A percentile compares a stretch with the other conserved stretches of the same genome.
Conservation (phyloP, 2,888 invertebrate genomes). For the Limnephilus rhombicus region DNA sequence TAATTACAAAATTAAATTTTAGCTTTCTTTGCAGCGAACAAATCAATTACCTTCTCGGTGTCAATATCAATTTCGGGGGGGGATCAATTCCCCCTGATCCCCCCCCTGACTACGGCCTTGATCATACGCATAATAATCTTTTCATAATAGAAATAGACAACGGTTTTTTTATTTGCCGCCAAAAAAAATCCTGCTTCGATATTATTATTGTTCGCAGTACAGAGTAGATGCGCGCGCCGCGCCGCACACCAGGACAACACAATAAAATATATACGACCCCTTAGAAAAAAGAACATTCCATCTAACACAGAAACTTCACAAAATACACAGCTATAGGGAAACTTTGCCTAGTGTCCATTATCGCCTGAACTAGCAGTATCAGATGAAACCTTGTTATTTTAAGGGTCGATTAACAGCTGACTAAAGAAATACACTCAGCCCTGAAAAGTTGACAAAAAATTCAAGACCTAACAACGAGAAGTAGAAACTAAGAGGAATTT, state of each 20-base stretch:
- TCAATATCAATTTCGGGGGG: too few relatives aligned
- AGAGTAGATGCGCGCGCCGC: constrained; percentile 46
- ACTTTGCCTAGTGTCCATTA: too few relatives aligned
- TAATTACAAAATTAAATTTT: too few relatives aligned
- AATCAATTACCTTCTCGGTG: too few relatives aligned
- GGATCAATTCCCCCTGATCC: too few relatives aligned
- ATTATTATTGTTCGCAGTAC: neutral
- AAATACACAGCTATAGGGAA: neutral
- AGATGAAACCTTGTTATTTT: too few relatives aligned
- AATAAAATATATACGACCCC: neutral
- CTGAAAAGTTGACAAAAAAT: neutral
- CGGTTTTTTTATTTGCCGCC: constrained; percentile 55
- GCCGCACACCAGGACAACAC: neutral
- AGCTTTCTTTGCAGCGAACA: too few relatives aligned
- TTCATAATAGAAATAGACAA: neutral
- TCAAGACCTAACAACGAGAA: neutral
- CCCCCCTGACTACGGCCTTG: too few relatives aligned
- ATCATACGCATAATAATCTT: constrained; percentile 25
- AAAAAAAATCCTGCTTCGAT: constrained; percentile 34
- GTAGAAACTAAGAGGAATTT: neutral
- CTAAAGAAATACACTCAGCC: too few relatives aligned
- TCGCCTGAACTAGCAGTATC: too few relatives aligned
- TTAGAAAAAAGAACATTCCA: constrained; percentile 15
- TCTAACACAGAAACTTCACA: neutral
- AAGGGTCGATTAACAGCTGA: too few relatives aligned